Evolutionary conservation across 2,797 vertebrate genomes (phyloP).

Genomic region (Dendrocincla tyrannina): DNA sequence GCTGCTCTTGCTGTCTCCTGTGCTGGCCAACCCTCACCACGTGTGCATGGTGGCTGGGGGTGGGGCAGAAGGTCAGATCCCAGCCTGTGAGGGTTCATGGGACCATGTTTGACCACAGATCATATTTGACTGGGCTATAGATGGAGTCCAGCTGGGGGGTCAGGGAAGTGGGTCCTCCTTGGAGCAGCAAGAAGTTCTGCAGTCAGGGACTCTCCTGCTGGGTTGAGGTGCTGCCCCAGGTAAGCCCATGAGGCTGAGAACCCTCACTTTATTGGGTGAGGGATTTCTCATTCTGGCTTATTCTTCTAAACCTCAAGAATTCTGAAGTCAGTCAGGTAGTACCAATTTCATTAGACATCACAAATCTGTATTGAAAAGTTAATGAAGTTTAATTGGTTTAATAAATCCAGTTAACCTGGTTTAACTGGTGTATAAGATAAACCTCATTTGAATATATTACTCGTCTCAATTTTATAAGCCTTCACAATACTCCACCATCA

Average conservation of each 20-base stretch:
- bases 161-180: fast-evolving
- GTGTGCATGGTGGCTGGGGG: fast-evolving
- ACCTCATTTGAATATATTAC: not conserved
- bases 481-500: not conserved
- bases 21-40: not conserved
- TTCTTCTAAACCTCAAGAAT: not conserved
- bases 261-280: not conserved
- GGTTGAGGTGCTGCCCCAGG: not conserved
- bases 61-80: not conserved
- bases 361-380: not conserved
- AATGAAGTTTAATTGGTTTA: not conserved
- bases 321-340: not conserved
- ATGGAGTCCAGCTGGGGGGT: not conserved
- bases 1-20: not conserved
- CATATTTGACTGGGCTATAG: fast-evolving
- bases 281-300: not conserved
- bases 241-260: not conserved
- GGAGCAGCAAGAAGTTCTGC: not conserved
- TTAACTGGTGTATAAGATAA: not conserved
- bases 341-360: not conserved
- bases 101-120: not conserved
- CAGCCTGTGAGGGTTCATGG: not conserved
- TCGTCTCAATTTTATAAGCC: not conserved
- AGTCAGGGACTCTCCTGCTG: not conserved
- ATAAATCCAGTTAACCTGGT: not conserved